phyloP scores from a whole-genome alignment of 2,888 invertebrate species.

The Hemicrepidius hirtus region DNA sequence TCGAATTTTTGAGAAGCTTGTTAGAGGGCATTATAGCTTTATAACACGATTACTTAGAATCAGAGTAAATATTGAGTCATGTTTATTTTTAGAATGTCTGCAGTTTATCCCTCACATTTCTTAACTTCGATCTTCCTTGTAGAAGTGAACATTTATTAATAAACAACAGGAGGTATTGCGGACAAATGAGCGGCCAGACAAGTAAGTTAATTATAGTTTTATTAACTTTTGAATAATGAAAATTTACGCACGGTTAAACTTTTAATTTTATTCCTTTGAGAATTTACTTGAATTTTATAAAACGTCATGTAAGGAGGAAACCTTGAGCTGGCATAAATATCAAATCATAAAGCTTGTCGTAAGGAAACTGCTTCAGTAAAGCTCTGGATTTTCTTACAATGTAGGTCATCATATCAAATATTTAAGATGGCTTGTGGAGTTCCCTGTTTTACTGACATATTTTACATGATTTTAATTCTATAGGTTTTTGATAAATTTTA shows the following conservation, averaged over 20 bases:
- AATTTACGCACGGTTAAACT: not conserved
- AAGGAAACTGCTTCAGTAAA: not conserved
- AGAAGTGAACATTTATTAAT: slow-evolving; percentile 64
- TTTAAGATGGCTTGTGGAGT: not conserved
- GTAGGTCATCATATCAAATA: not conserved
- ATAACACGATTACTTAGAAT: no score
- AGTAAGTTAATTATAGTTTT: slow-evolving; percentile 63
- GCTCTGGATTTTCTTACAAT: not conserved
- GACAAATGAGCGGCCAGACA: slow-evolving; percentile 62
- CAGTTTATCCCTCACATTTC: slow-evolving; percentile 63
- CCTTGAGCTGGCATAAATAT: not conserved
- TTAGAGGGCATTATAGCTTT: no score
- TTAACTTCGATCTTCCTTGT: slow-evolving; percentile 65
- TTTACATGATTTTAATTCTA: slow-evolving; percentile 5
- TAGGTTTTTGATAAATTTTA: not conserved
- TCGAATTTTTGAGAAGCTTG: slow-evolving; percentile 7
- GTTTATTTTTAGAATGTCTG: slow-evolving; percentile 65
- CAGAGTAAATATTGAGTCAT: not conserved
- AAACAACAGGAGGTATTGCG: slow-evolving; percentile 65
- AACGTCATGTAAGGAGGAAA: no score
- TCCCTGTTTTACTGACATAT: no score
- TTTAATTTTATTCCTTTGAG: not conserved
- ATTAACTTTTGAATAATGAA: no score
- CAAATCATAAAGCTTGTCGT: not conserved
- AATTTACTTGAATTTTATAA: not conserved